Percentiles rank a stretch among this genome's conserved stretches.
phyloP scores from a whole-genome alignment of 2,888 invertebrate genomes.

The Sphaerophoria taeniata region DNA sequence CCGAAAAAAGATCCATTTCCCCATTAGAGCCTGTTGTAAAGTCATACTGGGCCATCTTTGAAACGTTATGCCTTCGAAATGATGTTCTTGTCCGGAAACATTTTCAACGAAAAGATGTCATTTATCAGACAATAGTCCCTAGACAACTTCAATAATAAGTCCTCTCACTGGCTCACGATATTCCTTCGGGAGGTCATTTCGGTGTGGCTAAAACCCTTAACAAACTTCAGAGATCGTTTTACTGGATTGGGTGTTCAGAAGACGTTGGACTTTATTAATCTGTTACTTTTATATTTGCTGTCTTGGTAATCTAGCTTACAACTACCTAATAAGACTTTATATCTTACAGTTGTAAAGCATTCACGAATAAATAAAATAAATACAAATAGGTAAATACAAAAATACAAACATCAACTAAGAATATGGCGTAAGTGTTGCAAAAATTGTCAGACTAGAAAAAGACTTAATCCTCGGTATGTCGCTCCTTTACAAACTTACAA shows the following conservation, averaged over 20 bases:
- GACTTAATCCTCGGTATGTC: conserved; percentile 1
- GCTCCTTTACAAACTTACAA: conserved; percentile 12
- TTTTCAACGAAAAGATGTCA: conserved; percentile 11
- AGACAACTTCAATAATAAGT: background rate
- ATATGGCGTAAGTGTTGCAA: conserved; percentile 19
- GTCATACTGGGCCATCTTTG: background rate
- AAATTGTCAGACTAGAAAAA: background rate
- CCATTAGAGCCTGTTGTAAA: background rate
- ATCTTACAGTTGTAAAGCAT: no score
- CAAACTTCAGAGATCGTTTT: conserved; percentile 21
- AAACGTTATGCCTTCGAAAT: conserved; percentile 7
- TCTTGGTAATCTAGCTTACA: no score
- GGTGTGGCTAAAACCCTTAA: background rate
- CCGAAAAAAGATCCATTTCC: background rate
- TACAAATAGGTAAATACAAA: no score
- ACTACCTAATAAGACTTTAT: no score
- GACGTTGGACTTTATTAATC: no score
- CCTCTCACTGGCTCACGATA: conserved; percentile 17
- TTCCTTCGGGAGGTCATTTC: conserved; percentile 20
- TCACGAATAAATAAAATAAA: no score
- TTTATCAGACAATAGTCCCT: conserved; percentile 15
- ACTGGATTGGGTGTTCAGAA: conserved; percentile 21
- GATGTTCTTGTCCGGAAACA: conserved; percentile 10
- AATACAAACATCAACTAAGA: no score
- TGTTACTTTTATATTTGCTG: no score